Evolutionary conservation across 2,797 vertebrate species (phyloP).

Genomic region (Sebastes reedi): DNA sequence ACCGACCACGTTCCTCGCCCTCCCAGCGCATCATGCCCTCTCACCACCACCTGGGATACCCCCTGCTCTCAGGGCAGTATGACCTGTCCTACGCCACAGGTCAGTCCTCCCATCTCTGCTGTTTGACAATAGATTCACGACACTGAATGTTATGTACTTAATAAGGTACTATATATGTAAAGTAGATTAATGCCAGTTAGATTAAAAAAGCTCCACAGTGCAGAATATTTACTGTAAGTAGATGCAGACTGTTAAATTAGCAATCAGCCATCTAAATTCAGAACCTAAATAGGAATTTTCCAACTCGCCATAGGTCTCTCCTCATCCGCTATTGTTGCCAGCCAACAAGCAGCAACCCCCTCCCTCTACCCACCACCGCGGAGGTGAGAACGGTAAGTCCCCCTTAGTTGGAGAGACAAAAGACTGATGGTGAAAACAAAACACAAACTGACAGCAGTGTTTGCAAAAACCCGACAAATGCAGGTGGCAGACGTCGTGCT

Average conservation of each 20-base stretch:
- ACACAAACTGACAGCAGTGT: conserved; percentile 30
- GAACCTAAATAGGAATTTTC: conserved; percentile 41
- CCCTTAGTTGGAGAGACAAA: conserved; percentile 22
- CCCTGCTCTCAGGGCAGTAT: conserved; percentile 94
- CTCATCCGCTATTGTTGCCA: conserved; percentile 91
- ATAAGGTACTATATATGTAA: not conserved
- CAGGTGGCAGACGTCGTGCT: conserved; percentile 21
- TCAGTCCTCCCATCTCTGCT: conserved; percentile 57
- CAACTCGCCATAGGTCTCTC: conserved; percentile 83
- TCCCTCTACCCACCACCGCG: conserved; percentile 88
- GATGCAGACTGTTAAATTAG: conserved; percentile 8
- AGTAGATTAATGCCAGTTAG: not conserved
- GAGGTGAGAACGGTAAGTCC: conserved; percentile 92
- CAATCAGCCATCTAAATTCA: conserved; percentile 7
- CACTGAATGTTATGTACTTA: not conserved
- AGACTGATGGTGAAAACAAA: conserved; percentile 24
- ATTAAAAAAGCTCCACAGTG: not conserved
- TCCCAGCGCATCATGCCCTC: conserved; percentile 97
- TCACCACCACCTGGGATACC: conserved; percentile 96
- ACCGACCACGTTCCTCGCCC: conserved; percentile 94
- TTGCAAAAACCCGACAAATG: conserved; percentile 32
- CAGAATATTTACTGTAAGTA: not conserved
- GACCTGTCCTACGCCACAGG: conserved; percentile 97
- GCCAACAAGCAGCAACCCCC: conserved; percentile 90
- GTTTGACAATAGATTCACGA: not conserved